Base-by-base conservation (phyloP, 1,140 invertebrate species). In the Hylyphantes graminicola region DNA sequence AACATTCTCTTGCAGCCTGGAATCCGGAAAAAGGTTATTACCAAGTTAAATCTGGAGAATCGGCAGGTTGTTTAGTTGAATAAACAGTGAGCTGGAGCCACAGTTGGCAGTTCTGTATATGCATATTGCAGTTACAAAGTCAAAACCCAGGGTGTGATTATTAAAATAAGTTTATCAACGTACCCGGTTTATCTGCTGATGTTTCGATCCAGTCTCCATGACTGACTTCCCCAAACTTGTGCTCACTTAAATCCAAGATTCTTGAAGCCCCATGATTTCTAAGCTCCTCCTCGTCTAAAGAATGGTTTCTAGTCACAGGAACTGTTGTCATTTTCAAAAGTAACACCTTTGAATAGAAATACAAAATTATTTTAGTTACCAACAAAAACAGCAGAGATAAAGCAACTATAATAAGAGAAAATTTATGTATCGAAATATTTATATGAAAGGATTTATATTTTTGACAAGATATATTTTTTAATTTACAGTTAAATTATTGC, bases 241-340 rank as follows among this genome's bases (percentile, higher is more conserved):
- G 67, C 17, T 81, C 79, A 72, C 59, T 68, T 7, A 83, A 55
- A 55, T 83, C 80, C 57, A 83, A 75, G 9, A 83, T 8, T 65
- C 72, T 74, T 19, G 57, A 15, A 54, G 74, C 21, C 61, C 75
- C 67, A 77, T 70, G 82, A 72, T 77, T 85, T 53, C 67, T 65
- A 15, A 85, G 48, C 48, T 77, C 74, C 55, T 85, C 82, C 35
- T 85, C 82, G 73, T 85, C 82, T 67, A 85, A 51, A 21, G 82
- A 85, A 64, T 77, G 82, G 57, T 85, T 70, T 85, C 82, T 59
- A n/a, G 74, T 72, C 17, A 77, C 75, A 77, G 82, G 74, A 65
- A 77, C 75, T 55, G 74, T 77, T 70, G 82, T 70, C 82, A 85
- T 85, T 17, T 78, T 85, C 17, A 68, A 70, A 74, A 64, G 12